phyloP scores from a whole-genome alignment of 2,888 invertebrate genomes.

The Mimachlamys varia region DNA sequence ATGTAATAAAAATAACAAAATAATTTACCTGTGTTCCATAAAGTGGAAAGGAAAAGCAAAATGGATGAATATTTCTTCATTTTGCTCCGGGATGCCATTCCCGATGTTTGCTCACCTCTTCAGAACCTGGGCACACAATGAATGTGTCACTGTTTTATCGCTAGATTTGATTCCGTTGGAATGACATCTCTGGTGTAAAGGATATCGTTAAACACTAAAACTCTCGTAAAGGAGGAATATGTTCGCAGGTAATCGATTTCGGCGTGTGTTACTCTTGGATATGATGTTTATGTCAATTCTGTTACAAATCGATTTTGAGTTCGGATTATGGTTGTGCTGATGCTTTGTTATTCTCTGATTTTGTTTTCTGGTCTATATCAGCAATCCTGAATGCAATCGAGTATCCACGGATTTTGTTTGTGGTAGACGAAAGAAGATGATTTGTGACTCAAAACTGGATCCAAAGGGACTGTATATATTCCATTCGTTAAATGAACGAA shows the following conservation, averaged over 20 bases:
- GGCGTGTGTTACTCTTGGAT: neutral
- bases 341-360: too few relatives aligned
- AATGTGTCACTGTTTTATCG: neutral
- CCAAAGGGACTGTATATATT: too few relatives aligned
- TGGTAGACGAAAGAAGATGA: too few relatives aligned
- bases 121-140: neutral
- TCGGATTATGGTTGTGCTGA: too few relatives aligned
- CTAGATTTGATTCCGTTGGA: neutral
- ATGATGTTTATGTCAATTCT: neutral
- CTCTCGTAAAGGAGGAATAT: neutral
- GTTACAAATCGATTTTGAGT: too few relatives aligned
- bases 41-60: neutral
- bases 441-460: too few relatives aligned
- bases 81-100: neutral
- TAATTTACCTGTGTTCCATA: neutral
- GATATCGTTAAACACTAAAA: neutral
- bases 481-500: too few relatives aligned
- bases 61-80: constrained; percentile 13
- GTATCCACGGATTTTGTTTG: too few relatives aligned
- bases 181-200: neutral
- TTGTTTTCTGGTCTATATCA: too few relatives aligned
- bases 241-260: neutral
- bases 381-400: too few relatives aligned
- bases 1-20: neutral
- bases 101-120: neutral